Evolutionary conservation across 1,140 invertebrate species (phyloP).

Genomic region (Saccostrea cuccullata): DNA sequence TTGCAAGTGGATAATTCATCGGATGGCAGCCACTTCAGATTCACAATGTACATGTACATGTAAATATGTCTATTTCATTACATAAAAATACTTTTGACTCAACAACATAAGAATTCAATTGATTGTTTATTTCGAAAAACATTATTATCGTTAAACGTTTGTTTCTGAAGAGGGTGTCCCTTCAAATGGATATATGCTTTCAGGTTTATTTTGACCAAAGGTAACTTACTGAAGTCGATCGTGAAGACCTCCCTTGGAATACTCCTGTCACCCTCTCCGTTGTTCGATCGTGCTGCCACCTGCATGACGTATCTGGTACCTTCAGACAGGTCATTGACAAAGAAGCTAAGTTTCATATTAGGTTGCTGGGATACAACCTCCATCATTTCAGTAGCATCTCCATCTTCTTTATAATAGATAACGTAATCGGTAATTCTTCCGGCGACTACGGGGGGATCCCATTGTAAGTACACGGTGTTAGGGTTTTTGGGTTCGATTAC

Average conservation of each 20-base stretch:
- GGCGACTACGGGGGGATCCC: conserved; percentile 33
- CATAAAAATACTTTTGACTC: too few relatives aligned
- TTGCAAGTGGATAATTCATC: too few relatives aligned
- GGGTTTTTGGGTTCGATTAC: conserved; percentile 5
- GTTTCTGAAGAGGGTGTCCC: background rate
- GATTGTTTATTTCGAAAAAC: too few relatives aligned
- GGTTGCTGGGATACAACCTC: conserved; percentile 4
- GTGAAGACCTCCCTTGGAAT: conserved; percentile 33
- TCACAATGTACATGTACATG: too few relatives aligned
- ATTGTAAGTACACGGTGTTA: conserved; percentile 37
- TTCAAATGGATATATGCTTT: background rate
- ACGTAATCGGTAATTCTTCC: conserved; percentile 41
- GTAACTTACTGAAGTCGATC: conserved; percentile 45
- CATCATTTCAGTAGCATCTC: conserved; percentile 19
- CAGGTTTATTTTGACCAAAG: background rate
- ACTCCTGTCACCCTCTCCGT: conserved; percentile 45
- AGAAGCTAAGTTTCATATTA: background rate
- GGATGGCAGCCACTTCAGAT: too few relatives aligned
- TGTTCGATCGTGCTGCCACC: conserved; percentile 42
- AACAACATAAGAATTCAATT: too few relatives aligned
- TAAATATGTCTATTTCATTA: too few relatives aligned
- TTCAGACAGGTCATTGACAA: conserved; percentile 37
- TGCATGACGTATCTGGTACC: conserved; percentile 40
- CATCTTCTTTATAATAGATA: conserved; percentile 41
- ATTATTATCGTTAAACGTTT: too few relatives aligned